Evolutionary conservation across 2,113 vertebrate species (phyloP).

Genomic region (Indicator maculatus): DNA sequence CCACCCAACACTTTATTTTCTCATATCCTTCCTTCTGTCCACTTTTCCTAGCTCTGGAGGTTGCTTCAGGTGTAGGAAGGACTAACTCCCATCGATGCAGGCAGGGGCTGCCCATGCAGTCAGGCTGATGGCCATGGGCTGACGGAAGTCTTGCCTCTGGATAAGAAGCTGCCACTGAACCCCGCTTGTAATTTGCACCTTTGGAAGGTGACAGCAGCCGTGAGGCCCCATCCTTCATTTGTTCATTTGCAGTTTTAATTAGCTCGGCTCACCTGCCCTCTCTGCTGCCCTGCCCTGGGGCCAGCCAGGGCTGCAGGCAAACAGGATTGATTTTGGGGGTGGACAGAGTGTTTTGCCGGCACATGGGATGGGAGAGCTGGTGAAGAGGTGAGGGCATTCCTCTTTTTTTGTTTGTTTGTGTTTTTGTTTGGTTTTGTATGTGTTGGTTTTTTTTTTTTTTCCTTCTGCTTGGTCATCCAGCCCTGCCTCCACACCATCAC

Average conservation of each 20-base stretch:
- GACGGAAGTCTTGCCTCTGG: not conserved
- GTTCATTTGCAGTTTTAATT: constrained; percentile 75
- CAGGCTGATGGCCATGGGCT: not conserved
- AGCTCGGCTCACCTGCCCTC: constrained; percentile 45
- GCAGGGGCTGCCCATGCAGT: not conserved
- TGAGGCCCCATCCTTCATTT: not conserved
- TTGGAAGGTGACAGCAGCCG: constrained; percentile 45
- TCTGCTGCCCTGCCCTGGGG: not conserved
- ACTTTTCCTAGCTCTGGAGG: not conserved
- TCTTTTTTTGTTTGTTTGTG: not conserved
- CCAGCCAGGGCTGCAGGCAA: not conserved
- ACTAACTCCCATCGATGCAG: not conserved
- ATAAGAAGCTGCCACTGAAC: constrained; percentile 21
- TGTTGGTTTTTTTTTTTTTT: not conserved
- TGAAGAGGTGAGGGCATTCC: not conserved
- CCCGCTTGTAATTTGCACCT: constrained; percentile 51
- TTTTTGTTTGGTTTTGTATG: too few species aligned
- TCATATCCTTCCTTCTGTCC: not conserved
- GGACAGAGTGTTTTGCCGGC: not conserved
- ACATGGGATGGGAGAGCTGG: too few species aligned
- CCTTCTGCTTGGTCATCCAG: not conserved
- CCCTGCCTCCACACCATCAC: not conserved
- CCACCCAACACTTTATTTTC: not conserved
- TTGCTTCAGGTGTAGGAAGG: not conserved
- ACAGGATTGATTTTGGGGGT: not conserved